Base-by-base conservation (phyloP, 2,797 vertebrate genomes). In the Epinephelus awoara region DNA sequence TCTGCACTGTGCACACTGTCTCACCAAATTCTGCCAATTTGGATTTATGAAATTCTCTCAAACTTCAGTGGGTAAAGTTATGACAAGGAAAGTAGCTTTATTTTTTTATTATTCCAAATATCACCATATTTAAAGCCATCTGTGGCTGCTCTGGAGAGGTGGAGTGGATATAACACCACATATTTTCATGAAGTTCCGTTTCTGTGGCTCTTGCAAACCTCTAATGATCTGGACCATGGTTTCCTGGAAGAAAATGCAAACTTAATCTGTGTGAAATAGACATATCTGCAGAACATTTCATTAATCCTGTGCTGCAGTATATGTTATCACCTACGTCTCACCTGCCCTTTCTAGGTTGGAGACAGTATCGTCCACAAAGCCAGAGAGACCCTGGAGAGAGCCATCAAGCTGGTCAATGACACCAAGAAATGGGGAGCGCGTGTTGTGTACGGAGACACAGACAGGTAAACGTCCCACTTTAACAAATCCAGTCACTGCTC, bases 301-400 rank as follows among this genome's bases (percentile, higher is more conserved):
- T 17, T 7, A 57, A 13, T 55, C 14, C 51, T 29, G 12, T 14
- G 11, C 38, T 1, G 14, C 8, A 46, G 18, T 3, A 8, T 52
- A 25, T 25, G 15, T 51, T 52, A 2, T 23, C 23, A 23, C 23
- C 23, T 12, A 2, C 2, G 1, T 56, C 17, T 69, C n/a, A 1
- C 11, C 3, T 38, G n/a, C 34, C 46, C 1, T 65, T 19, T 64
- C 1, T 91, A 99, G 98, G 90, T 99, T 65, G 98, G 97, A 4
- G 98, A 99, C 85, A 99, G 98, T 87, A 99, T 99, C 86, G 94
- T 99, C 66, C 98, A 99, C 94, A 99, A 99, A 95, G 97, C 98
- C 89, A 96, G 98, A 92, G 98, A 99, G 93, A 99, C 98, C 1
- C 93, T 99, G 94, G 98, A 99, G 87, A 94, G 96, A 92, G 98